Conservation (phyloP, 2,113 vertebrate species). For the Xiphias gladius region DNA sequence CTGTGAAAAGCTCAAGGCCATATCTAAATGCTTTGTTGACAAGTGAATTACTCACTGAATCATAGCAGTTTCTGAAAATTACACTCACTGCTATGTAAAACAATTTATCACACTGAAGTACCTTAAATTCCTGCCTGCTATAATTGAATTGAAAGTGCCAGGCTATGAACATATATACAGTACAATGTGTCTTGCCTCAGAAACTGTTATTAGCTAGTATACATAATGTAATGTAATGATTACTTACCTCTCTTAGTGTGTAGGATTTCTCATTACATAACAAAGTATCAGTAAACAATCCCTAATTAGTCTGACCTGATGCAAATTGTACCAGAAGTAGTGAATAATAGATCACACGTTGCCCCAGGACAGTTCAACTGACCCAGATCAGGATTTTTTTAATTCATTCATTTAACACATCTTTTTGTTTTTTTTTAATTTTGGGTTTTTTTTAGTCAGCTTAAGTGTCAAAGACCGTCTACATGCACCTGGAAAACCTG, state of each 20-base stretch:
- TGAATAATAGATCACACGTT: slow-evolving; percentile 74
- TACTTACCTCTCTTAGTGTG: slow-evolving; percentile 50
- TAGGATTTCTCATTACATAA: slow-evolving; percentile 58
- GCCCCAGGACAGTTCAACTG: slow-evolving; percentile 43
- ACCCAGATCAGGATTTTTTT: slow-evolving; percentile 45
- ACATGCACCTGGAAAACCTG: not conserved
- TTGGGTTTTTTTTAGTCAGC: not conserved
- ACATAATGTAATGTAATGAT: slow-evolving; percentile 19
- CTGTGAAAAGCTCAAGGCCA: not conserved
- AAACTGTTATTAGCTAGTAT: not conserved
- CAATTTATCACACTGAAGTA: not conserved
- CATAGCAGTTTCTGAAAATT: not conserved
- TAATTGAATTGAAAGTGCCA: not conserved
- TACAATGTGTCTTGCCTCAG: not conserved
- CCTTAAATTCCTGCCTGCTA: not conserved
- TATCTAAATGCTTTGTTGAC: not conserved
- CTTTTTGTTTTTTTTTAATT: not conserved
- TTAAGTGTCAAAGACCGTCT: not conserved
- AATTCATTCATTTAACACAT: slow-evolving; percentile 1
- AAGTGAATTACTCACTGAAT: not conserved
- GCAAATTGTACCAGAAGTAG: slow-evolving; percentile 41
- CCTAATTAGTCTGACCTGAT: slow-evolving; percentile 60
- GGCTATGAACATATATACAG: not conserved
- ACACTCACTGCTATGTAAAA: not conserved
- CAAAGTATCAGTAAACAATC: slow-evolving; percentile 68